These are phyloP conservation scores for Trochalopteron elliotii DNA, from an alignment of 2,113 vertebrate genomes.

Conservation along the genomic window DNA sequence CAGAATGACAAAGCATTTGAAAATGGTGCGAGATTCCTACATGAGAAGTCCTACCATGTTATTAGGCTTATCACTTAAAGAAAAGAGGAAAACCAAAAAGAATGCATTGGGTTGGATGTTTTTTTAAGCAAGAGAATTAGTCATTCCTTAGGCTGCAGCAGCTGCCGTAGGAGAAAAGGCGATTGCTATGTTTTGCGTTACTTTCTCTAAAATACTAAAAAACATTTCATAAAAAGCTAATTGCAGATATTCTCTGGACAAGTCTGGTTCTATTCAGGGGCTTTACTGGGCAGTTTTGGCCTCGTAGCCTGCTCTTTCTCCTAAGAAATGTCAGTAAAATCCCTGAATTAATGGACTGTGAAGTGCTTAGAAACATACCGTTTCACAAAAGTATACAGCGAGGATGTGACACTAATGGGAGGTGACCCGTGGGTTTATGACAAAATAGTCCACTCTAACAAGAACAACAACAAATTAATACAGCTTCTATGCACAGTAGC, in stretches of 20 bases:
- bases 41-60: not conserved
- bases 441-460: slow-evolving; percentile 16
- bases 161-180: not conserved
- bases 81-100: not conserved
- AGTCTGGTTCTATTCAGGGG: not conserved
- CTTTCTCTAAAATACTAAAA: not conserved
- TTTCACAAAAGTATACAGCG: slow-evolving; percentile 60
- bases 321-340: slow-evolving; percentile 66
- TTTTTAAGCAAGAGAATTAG: not conserved
- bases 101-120: not conserved
- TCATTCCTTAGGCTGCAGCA: not conserved
- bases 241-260: slow-evolving; percentile 14
- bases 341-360: slow-evolving; percentile 73
- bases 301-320: slow-evolving; percentile 42
- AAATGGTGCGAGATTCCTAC: not conserved
- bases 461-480: slow-evolving; percentile 34
- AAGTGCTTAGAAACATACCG: slow-evolving; percentile 67
- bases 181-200: not conserved
- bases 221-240: not conserved
- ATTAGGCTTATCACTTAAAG: not conserved
- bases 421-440: slow-evolving; percentile 59
- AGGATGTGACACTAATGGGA: slow-evolving; percentile 66
- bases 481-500: not conserved
- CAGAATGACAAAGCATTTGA: not conserved
- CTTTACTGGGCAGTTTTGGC: slow-evolving; percentile 31